Percentiles rank a stretch among this genome's conserved stretches.
Evolutionary conservation across 2,888 invertebrate genomes (phyloP).

Genomic region (Pegoplata infirma): DNA sequence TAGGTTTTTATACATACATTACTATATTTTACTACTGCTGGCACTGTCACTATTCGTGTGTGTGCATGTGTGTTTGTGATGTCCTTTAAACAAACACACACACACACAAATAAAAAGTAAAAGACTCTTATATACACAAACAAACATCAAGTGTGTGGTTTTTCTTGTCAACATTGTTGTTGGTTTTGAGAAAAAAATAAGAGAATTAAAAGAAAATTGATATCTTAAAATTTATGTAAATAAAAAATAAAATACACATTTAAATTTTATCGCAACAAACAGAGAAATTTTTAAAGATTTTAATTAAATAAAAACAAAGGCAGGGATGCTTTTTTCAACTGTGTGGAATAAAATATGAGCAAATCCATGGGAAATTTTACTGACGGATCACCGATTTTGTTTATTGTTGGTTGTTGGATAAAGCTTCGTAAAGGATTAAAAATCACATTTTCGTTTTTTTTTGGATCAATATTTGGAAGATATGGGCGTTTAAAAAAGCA

Average conservation of each 20-base stretch:
- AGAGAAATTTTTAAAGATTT: not conserved
- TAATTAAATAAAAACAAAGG: not conserved
- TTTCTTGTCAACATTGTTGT: conserved; percentile 25
- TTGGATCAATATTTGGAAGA: no score
- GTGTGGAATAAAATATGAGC: no score
- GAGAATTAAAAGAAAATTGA: not conserved
- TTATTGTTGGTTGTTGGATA: no score
- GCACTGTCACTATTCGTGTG: not conserved
- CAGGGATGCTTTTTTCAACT: no score
- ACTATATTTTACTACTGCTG: not conserved
- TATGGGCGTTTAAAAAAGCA: no score
- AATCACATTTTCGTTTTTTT: no score
- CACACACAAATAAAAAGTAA: no score
- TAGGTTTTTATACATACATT: conserved; percentile 63
- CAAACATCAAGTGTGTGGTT: conserved; percentile 13
- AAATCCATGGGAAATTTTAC: no score
- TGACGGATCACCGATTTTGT: no score
- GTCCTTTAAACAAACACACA: conserved; percentile 12
- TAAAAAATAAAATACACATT: not conserved
- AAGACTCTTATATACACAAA: no score
- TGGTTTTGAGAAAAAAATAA: conserved; percentile 11
- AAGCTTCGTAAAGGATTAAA: no score
- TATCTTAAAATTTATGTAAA: not conserved
- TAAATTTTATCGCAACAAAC: not conserved
- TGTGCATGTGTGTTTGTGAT: not conserved